These are phyloP conservation scores for Masnerella sp. DNA, from an alignment of 2,888 invertebrate genomes.

Conservation along the genomic window DNA sequence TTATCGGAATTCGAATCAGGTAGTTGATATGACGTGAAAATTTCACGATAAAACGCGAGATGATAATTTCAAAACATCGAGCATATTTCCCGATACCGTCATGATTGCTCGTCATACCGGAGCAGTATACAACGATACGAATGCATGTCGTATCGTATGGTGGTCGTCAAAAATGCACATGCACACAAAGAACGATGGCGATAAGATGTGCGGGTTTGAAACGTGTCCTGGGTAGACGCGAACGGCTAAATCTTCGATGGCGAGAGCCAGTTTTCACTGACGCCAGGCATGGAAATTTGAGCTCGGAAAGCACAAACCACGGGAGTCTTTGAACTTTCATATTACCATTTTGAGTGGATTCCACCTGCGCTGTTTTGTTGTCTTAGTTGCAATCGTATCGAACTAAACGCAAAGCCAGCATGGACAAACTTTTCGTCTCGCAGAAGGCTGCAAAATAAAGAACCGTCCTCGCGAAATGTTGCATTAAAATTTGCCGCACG, in stretches of 20 bases:
- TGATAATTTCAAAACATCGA: conserved; percentile 33
- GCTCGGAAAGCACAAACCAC: conserved; percentile 46
- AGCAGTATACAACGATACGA: conserved; percentile 35
- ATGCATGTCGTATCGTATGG: conserved; percentile 44
- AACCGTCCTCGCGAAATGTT: conserved; percentile 26
- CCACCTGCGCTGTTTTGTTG: conserved; percentile 34
- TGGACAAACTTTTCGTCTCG: conserved; percentile 30
- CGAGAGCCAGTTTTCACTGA: conserved; percentile 45
- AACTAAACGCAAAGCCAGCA: conserved; percentile 45
- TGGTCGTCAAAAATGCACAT: conserved; percentile 38
- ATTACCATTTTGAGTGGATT: conserved; percentile 60
- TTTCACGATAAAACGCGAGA: conserved; percentile 24
- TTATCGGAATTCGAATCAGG: conserved; percentile 15
- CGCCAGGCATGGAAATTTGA: conserved; percentile 50
- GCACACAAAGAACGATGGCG: conserved; percentile 35
- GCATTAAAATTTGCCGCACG: conserved; percentile 40
- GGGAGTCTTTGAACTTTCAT: conserved; percentile 58
- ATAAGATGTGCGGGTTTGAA: conserved; percentile 47
- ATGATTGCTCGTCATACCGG: conserved; percentile 22
- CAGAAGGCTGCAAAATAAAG: conserved; percentile 33
- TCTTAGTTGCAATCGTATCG: conserved; percentile 48
- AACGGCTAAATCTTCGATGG: conserved; percentile 45
- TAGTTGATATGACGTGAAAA: conserved; percentile 23
- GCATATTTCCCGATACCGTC: conserved; percentile 25
- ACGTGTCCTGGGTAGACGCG: conserved; percentile 39